Percentiles rank a stretch among this genome's conserved stretches.
Conservation (phyloP, 2,888 invertebrate genomes). For the Sphaerophoria rueppellii region DNA sequence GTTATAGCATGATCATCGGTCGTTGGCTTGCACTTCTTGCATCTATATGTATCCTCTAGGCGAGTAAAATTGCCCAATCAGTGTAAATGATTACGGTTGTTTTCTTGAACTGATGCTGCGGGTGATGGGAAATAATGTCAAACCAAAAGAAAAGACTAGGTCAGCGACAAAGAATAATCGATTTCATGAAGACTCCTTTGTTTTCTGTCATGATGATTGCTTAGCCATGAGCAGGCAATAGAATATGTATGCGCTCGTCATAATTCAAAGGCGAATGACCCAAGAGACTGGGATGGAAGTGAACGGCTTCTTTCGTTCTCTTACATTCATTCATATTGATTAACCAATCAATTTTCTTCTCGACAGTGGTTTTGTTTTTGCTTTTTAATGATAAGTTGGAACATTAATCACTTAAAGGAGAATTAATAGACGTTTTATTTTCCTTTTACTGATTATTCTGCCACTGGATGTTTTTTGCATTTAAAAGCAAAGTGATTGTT, state of each 20-base stretch:
- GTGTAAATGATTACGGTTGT: conserved; percentile 20
- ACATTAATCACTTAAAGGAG: conserved; percentile 7
- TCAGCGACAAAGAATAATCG: conserved; percentile 49
- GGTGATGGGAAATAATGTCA: conserved; percentile 32
- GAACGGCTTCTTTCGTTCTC: neutral
- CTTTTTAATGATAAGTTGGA: conserved; percentile 2
- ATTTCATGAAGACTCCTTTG: conserved; percentile 40
- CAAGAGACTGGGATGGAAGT: conserved; percentile 31
- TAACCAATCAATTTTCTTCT: neutral
- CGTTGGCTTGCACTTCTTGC: neutral
- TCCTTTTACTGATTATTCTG: neutral
- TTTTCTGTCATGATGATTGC: conserved; percentile 38
- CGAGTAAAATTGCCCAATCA: conserved; percentile 62
- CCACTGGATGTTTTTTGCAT: conserved; percentile 5
- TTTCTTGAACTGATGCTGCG: conserved; percentile 6
- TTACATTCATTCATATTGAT: conserved; percentile 36
- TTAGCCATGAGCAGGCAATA: neutral
- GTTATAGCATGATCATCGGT: neutral
- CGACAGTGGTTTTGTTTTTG: neutral
- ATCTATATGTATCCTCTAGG: conserved; percentile 22
- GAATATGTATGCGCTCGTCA: neutral
- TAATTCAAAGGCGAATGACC: conserved; percentile 50
- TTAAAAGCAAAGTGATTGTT: conserved; percentile 6
- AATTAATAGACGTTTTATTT: conserved; percentile 1
- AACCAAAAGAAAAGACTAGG: conserved; percentile 53